Conservation (phyloP, 2,888 invertebrate species). For the Dicycla oo region DNA sequence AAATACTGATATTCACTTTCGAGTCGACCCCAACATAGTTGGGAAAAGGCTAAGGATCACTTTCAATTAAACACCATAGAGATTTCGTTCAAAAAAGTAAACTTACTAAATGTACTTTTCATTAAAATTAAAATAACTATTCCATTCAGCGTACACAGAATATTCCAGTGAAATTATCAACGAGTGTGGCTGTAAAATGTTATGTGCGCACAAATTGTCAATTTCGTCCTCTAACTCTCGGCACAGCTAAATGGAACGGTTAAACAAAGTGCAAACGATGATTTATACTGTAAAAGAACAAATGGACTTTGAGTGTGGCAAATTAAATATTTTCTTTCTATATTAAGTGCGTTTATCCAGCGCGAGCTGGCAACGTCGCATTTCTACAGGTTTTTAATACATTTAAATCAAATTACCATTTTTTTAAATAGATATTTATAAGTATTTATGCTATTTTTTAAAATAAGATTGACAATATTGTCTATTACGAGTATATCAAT, state of each 20-base stretch:
- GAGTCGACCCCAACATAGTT: too few relatives aligned
- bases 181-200: constrained; percentile 41
- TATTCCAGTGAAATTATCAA: constrained; percentile 41
- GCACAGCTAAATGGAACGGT: constrained; percentile 30
- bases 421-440: too few relatives aligned
- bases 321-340: not conserved
- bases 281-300: constrained; percentile 19
- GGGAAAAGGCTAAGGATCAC: not conserved
- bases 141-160: constrained; percentile 10
- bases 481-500: too few relatives aligned
- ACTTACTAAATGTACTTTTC: not conserved
- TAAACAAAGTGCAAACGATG: constrained; percentile 21
- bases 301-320: not conserved
- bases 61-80: not conserved
- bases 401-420: too few relatives aligned
- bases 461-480: too few relatives aligned
- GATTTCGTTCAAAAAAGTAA: not conserved
- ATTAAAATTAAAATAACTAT: constrained; percentile 18
- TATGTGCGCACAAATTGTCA: constrained; percentile 67
- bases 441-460: too few relatives aligned
- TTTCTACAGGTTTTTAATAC: too few relatives aligned
- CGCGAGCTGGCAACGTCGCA: too few relatives aligned
- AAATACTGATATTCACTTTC: too few relatives aligned
- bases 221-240: constrained; percentile 56
- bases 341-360: too few relatives aligned